Evolutionary conservation across 2,888 invertebrate genomes (phyloP).

Genomic region (Coecobrya sp.): DNA sequence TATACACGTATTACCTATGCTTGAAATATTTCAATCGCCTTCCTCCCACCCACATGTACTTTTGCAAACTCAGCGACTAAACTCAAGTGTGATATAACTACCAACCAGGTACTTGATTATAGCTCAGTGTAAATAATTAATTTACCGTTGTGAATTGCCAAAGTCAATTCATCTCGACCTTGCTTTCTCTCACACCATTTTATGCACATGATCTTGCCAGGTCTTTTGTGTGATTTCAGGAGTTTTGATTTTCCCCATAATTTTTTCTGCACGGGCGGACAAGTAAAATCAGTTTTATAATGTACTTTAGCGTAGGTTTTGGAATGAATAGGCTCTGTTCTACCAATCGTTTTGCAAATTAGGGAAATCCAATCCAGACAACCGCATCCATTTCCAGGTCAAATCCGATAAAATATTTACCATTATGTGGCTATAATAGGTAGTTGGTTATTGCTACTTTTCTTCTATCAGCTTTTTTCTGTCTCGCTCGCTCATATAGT

Average conservation of each 20-base stretch:
- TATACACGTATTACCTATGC: too few species aligned
- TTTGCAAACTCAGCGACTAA: too few species aligned
- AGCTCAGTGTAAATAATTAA: too few species aligned
- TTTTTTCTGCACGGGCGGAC: not conserved
- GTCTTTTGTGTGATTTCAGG: not conserved
- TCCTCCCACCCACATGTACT: too few species aligned
- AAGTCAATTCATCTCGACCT: too few species aligned
- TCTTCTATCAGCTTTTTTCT: not conserved
- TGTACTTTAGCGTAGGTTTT: not conserved
- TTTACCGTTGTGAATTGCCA: too few species aligned
- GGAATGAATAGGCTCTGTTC: not conserved
- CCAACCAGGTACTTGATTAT: too few species aligned
- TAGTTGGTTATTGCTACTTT: conserved; percentile 16
- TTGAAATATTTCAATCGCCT: too few species aligned
- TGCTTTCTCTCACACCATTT: too few species aligned
- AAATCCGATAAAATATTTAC: conserved; percentile 39
- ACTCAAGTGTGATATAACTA: too few species aligned
- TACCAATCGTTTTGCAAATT: not conserved
- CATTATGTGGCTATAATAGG: not conserved
- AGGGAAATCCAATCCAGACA: not conserved
- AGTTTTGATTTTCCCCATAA: not conserved
- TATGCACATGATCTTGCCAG: too few species aligned
- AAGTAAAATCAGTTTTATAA: not conserved
- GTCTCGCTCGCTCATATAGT: not conserved
- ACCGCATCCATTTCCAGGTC: conserved; percentile 36